Base-by-base conservation (phyloP, 2,113 vertebrate genomes). In the Porphyrio hochstetteri region DNA sequence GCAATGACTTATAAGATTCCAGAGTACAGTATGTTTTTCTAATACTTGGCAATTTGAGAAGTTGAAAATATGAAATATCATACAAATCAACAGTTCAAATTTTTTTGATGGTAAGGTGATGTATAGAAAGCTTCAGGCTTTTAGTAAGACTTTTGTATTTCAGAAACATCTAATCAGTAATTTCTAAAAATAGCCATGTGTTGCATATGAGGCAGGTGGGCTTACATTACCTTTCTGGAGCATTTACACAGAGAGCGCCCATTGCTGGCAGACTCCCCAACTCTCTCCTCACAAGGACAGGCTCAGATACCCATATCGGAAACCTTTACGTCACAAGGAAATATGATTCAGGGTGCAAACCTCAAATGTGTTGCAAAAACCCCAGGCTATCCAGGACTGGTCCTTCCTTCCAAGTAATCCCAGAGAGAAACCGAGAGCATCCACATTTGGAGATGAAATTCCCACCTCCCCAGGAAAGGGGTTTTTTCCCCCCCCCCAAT, bases 11-110 rank as follows among this genome's bases (percentile, higher is more conserved):
- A 48, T 10, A 95, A 65, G 59, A 92, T 74, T 83, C 86, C 82
- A 95, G 82, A 94, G 77, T 52, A 89, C 74, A 89, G 71, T 83
- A 42, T 80, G 83, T 93, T 95, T 94, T 80, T 27, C 83, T 92
- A 93, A 63, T 76, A 65, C 52, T 92, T 87, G 84, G 38, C 68
- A 96, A 63, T 88, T 52, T 40, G 19, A 55, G 16, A 36, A 42
- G 24, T 16, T 80, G 92, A 80, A 80, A 70, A 91, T 72, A 81
- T 2, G 55, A 91, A 78, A 52, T 59, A 88, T 8, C 29, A 33
- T n/a, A 59, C 40, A 90, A 82, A 92, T 53, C 56, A 78, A 56
- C 0, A 7, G 17, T 46, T 46, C 17, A 42, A 42, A 46, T 46
- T 46, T 46, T 17, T 46, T 46, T 33, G 1, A 38, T 56, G 16